Evolutionary conservation across 2,888 invertebrate species (phyloP).

Genomic region (Melanargia galathea): DNA sequence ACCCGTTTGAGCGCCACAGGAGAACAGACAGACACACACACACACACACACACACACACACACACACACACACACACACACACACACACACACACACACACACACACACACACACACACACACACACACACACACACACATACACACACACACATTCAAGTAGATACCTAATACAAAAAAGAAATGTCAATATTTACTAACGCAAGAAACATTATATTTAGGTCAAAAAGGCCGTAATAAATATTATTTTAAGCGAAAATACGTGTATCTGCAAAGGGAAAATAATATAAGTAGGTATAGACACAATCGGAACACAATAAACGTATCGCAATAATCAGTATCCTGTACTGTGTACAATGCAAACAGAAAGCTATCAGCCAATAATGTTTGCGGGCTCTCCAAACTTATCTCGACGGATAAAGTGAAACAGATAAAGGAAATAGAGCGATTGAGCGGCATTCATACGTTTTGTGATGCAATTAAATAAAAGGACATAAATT

Average conservation of each 20-base stretch:
- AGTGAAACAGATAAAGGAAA: conserved; percentile 19
- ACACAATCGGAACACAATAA: conserved; percentile 20
- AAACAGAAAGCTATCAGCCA: conserved; percentile 41
- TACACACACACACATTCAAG: too few species aligned
- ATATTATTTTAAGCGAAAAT: not conserved
- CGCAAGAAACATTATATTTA: too few species aligned
- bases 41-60: too few species aligned
- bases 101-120: too few species aligned
- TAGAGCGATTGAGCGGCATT: conserved; percentile 6
- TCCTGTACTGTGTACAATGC: too few species aligned
- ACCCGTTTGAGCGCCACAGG: too few species aligned
- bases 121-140: too few species aligned
- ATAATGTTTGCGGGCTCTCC: conserved; percentile 42
- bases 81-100: too few species aligned
- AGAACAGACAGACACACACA: too few species aligned
- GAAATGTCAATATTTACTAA: too few species aligned
- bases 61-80: too few species aligned
- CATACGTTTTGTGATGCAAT: conserved; percentile 6
- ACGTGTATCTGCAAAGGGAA: conserved; percentile 1
- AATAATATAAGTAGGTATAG: not conserved
- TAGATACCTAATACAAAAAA: not conserved
- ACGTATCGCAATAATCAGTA: conserved; percentile 31
- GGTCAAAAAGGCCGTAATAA: not conserved
- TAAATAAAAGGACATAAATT: not conserved
- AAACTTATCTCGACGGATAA: conserved; percentile 32